Evolutionary conservation across 2,113 vertebrate species (phyloP).

Genomic region (Perognathus longimembris): DNA sequence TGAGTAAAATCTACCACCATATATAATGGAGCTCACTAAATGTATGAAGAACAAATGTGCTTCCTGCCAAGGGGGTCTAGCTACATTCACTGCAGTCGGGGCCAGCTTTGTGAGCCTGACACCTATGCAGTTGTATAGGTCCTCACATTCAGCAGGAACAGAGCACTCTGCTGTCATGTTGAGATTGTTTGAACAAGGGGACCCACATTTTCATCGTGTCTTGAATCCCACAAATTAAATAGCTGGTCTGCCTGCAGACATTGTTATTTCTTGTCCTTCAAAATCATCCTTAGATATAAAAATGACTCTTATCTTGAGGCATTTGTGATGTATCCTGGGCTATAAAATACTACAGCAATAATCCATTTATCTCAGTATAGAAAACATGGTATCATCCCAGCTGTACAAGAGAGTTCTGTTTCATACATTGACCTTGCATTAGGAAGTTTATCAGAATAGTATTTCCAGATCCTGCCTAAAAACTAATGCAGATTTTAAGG

Average conservation of each 20-base stretch:
- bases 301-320: constrained; percentile 1
- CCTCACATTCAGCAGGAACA: not conserved
- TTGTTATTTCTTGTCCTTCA: constrained; percentile 33
- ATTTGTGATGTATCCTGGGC: not conserved
- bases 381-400: not conserved
- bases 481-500: not conserved
- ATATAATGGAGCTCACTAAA: accelerated
- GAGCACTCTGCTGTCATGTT: not conserved
- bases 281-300: not conserved
- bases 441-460: not conserved
- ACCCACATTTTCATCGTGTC: not conserved
- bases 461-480: constrained; percentile 11
- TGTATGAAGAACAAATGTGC: not conserved
- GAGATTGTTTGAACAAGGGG: not conserved
- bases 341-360: not conserved
- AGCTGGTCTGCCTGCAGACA: not conserved
- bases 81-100: not conserved
- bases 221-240: not conserved
- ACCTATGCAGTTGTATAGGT: not conserved
- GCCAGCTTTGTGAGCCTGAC: not conserved
- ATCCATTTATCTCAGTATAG: not conserved
- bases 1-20: not conserved
- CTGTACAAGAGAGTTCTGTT: not conserved
- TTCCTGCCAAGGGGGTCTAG: not conserved
- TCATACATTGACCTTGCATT: not conserved